Evolutionary conservation across 2,888 invertebrate genomes (phyloP), one percentile per base, ranked within the genome.

Genomic region (Belgica antarctica): DNA sequence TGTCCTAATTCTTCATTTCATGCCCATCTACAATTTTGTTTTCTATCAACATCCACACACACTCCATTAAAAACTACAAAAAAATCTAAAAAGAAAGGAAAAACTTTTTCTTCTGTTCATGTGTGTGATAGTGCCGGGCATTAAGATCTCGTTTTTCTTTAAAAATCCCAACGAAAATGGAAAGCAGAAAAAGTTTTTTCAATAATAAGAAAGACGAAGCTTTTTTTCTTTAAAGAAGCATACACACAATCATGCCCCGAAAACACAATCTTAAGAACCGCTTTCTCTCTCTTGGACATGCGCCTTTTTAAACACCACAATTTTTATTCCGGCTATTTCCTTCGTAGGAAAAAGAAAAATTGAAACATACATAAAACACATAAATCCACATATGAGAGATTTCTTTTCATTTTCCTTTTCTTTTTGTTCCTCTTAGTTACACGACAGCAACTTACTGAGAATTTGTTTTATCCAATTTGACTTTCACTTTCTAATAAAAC

Each of bases 51-150:
- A 22, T 41, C 17, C 31, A 52, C 28, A 68, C 41, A 41, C 41
- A 62, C 28, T 66, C 65, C 65, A 66, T 66, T 66, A 66, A 66
- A 66, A 66, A 66, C 65, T 66, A 66, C 46, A 34, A 41, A 66
- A 66, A 52, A 52, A 19, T 17, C 12, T n/a, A 41, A 3, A n/a
- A 41, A 41, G 41, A 41, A 41, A 41, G 10, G 10, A 41, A 41
- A 63, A 63, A 63, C 63, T 63, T 63, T 63, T 46, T 15, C 10
- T 25, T 61, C 63, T 46, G 27, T n/a, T 52, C 52, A 52, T 52
- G 52, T 52, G 22, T 52, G 52, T 12, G 52, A 52, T 7, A 52
- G 46, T 22, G 57, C 7, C 19, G 28, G 61, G 27, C 61, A 61
- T 15, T 19, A 22, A 7, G 41, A 41, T 7, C 7, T 7, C 3